Base-by-base conservation (phyloP, 2,888 invertebrate species). In the Esperia sulphurella region DNA sequence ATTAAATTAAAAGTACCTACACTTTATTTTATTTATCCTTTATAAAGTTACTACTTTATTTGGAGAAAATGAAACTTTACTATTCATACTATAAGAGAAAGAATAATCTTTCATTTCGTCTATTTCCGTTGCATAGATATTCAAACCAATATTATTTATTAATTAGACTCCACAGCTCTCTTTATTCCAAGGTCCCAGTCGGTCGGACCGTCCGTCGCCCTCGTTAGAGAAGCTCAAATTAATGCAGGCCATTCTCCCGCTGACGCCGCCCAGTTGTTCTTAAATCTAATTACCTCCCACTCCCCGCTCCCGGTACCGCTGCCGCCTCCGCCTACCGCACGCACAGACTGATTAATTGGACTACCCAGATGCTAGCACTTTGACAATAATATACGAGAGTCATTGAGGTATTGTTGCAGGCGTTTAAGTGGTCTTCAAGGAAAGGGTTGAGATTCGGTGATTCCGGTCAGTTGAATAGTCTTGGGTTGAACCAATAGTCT, bases 171-270 rank as follows among this genome's bases (percentile, higher is more conserved):
- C 59, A 77, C 48, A 14, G 13, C 47, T 28, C 14, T 8, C 13
- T 3, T 45, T 58, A 46, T 50, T 53, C 48, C 65, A 79, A 83
- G 83, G 83, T 78, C 77, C 78, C 76, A 73, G 72, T 73, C 75
- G 75, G 75, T 68, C 69, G 63, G 73, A 68, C 71, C 71, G 83
- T 75, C 85, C 79, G 81, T 78, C 83, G 84, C 82, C 87, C 88
- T 87, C 86, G 87, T 88, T 88, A 88, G 83, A 85, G 85, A 74
- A 85, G 85, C 84, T 84, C 86, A 85, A 88, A 88, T 88, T 88
- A 87, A 88, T 88, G 88, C 84, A 75, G 81, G 81, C 87, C 82
- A 87, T 89, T 87, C 88, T 80, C 79, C 72, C 73, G 79, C 84
- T 86, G 84, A 84, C 88, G 86, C 83, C 75, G 73, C 76, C 87